These are phyloP conservation scores for Phoenicopterus ruber DNA, from an alignment of 2,113 vertebrate species.

Conservation along the genomic window DNA sequence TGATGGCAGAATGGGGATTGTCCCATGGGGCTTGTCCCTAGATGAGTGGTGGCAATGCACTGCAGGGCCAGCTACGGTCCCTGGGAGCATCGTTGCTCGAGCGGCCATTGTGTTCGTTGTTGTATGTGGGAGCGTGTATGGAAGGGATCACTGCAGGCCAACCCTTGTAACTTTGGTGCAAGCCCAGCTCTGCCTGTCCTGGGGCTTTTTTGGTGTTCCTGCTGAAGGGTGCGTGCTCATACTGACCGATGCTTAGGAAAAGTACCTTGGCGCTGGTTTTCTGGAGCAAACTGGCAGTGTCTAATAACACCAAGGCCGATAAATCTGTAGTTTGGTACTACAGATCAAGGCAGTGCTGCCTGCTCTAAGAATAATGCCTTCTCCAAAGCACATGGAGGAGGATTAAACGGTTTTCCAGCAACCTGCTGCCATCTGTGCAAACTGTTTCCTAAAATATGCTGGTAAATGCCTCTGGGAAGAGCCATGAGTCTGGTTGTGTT, in stretches of 20 bases:
- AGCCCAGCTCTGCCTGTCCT: neutral
- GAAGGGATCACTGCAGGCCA: neutral
- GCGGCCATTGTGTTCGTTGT: neutral
- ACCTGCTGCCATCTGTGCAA: constrained; percentile 56
- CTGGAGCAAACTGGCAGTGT: neutral
- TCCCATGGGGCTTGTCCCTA: neutral
- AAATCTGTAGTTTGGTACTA: constrained; percentile 22
- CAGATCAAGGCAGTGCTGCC: constrained; percentile 17
- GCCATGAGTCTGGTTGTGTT: neutral
- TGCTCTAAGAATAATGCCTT: neutral
- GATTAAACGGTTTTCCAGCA: constrained; percentile 24
- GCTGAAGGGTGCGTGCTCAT: rapidly evolving
- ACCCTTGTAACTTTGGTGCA: neutral
- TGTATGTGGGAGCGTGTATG: neutral
- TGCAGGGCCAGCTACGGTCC: neutral
- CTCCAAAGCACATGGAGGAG: constrained; percentile 27
- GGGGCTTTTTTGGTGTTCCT: neutral
- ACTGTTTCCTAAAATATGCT: neutral
- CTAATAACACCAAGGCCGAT: neutral
- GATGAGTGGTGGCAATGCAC: neutral
- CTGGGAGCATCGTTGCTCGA: rapidly evolving
- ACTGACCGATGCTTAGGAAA: neutral
- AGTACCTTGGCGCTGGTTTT: neutral
- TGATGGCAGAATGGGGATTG: neutral
- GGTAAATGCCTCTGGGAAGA: constrained; percentile 11